phyloP scores from a whole-genome alignment of 2,113 vertebrate genomes.

The Scolopax mira region DNA sequence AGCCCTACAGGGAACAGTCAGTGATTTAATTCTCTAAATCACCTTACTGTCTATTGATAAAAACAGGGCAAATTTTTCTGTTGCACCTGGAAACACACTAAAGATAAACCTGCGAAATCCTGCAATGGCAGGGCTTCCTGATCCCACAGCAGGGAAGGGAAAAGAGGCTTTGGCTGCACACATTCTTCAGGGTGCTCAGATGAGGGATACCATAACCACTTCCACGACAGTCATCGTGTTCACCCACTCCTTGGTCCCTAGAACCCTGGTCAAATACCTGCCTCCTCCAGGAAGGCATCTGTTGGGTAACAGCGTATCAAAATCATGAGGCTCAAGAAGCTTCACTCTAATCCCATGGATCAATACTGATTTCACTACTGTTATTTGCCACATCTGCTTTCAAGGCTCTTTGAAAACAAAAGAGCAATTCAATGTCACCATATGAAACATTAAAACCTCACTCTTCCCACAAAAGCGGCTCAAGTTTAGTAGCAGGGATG shows the following conservation, averaged over 20 bases:
- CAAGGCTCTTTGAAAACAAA: background rate
- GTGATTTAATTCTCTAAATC: background rate
- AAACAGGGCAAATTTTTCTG: background rate
- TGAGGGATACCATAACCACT: background rate
- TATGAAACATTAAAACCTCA: background rate
- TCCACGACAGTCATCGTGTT: background rate
- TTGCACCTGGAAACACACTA: background rate
- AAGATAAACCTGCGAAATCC: background rate
- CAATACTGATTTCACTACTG: background rate
- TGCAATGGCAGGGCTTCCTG: background rate
- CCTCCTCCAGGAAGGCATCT: background rate
- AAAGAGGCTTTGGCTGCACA: background rate
- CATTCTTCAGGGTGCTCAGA: background rate
- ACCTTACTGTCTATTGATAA: background rate
- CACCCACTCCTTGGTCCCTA: background rate
- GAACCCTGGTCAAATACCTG: background rate
- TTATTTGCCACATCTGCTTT: background rate
- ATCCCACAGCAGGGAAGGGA: background rate
- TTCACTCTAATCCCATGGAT: background rate
- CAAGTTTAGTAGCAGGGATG: background rate
- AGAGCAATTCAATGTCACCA: background rate
- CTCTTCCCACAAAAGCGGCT: background rate
- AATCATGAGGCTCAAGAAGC: background rate
- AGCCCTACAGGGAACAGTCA: background rate
- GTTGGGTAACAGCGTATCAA: background rate